Evolutionary conservation across 92 coral and sea anemone species (phyloP).

Genomic region (Zoanthus sansibaricus): DNA sequence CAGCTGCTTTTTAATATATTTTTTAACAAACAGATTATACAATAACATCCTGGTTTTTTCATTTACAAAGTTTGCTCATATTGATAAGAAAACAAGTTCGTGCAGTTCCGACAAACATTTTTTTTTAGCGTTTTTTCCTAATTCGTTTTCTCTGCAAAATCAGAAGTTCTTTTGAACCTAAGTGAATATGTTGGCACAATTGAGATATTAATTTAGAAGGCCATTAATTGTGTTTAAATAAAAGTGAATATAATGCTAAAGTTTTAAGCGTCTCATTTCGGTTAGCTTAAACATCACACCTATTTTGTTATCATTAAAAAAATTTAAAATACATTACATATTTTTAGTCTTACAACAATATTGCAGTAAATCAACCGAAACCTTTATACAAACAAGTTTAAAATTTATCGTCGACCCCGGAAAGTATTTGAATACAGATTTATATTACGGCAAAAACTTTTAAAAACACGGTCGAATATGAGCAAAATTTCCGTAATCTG

Average conservation of each 20-base stretch:
- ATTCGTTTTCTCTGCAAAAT: neutral
- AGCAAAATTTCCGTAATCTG: neutral
- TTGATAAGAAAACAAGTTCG: neutral
- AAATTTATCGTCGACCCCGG: neutral
- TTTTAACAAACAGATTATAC: slow-evolving; percentile 14
- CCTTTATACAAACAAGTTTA: neutral
- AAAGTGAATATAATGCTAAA: neutral
- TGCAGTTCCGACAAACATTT: neutral
- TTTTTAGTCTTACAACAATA: no score
- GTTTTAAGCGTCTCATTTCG: neutral
- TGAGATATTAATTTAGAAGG: neutral
- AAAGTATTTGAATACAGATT: neutral
- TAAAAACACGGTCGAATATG: neutral
- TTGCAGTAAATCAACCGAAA: neutral
- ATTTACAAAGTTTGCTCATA: neutral
- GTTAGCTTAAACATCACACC: neutral
- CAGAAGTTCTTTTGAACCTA: neutral
- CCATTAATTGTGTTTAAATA: neutral
- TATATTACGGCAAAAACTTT: neutral
- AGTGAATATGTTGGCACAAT: neutral
- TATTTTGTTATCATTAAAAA: neutral
- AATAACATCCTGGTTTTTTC: neutral
- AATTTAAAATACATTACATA: neutral
- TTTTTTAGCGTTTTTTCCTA: neutral
- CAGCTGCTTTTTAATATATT: slow-evolving; percentile 16